A percentile compares a stretch with the other conserved stretches of the same genome.
These are phyloP conservation scores for Lichenostomus cassidix DNA, from an alignment of 2,113 vertebrate genomes.

Conservation along the genomic window DNA sequence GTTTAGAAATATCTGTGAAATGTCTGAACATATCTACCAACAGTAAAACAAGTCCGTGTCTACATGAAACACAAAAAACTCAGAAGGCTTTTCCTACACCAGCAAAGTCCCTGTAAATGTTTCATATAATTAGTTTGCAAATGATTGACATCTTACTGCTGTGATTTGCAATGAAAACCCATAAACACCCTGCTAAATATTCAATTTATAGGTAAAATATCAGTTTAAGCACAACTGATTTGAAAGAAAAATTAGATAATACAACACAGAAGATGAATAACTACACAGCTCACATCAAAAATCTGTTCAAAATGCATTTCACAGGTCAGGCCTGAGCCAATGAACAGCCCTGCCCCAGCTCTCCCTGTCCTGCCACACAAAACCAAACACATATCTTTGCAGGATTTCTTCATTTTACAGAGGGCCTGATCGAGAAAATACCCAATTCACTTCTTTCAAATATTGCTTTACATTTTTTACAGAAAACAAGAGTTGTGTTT, in stretches of 20 bases:
- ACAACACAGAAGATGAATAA: not conserved
- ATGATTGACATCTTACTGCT: not conserved
- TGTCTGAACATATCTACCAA: not conserved
- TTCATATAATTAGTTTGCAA: not conserved
- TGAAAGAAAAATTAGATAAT: not conserved
- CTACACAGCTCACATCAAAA: not conserved
- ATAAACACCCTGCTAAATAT: not conserved
- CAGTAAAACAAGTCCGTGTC: not conserved
- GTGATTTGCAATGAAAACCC: not conserved
- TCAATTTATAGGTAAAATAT: not conserved
- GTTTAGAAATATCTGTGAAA: not conserved
- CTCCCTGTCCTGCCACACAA: not conserved
- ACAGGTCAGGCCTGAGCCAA: not conserved
- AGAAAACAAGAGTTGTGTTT: not conserved
- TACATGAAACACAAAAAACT: not conserved
- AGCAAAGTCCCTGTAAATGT: not conserved
- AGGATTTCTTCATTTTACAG: not conserved
- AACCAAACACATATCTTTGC: not conserved
- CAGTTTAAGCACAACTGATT: not conserved
- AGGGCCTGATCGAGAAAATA: not conserved
- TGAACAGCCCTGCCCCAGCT: not conserved
- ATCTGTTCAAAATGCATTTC: not conserved
- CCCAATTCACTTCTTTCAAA: not conserved
- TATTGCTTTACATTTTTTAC: not conserved
- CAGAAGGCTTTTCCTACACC: not conserved